A percentile compares a stretch with the other conserved stretches of the same genome.
phyloP scores from a whole-genome alignment of 2,888 invertebrate genomes.

The Drosophila austrosaltans region DNA sequence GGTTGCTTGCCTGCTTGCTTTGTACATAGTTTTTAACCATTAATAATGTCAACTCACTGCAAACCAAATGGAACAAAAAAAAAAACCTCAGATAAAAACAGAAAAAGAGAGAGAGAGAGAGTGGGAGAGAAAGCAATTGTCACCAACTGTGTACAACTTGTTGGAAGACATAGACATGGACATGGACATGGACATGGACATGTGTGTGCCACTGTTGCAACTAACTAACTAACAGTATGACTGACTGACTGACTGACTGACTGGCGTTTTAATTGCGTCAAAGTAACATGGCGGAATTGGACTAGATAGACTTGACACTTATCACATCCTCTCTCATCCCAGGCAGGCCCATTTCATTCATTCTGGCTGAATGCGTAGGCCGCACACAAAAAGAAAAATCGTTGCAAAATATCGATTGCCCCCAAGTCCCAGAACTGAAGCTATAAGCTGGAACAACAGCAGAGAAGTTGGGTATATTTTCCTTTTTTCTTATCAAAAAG shows the following conservation, averaged over 20 bases:
- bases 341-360: conserved; percentile 23
- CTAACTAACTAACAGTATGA: background rate
- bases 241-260: background rate
- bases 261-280: conserved; percentile 37
- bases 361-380: conserved; percentile 43
- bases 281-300: conserved; percentile 1
- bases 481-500: conserved; percentile 53
- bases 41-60: conserved; percentile 40
- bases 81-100: background rate
- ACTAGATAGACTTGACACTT: conserved; percentile 17
- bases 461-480: conserved; percentile 22
- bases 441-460: background rate
- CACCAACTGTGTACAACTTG: conserved; percentile 39
- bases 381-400: conserved; percentile 55
- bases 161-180: conserved; percentile 12
- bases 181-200: conserved; percentile 1
- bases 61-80: conserved; percentile 6
- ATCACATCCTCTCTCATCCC: conserved; percentile 7
- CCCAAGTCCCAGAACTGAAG: background rate
- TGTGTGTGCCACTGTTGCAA: conserved; percentile 12
- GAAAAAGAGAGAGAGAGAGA: background rate
- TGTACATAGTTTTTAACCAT: conserved; percentile 35
- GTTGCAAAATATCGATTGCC: conserved; percentile 80
- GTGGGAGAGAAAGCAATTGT: conserved; percentile 27
- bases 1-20: background rate